Conservation (phyloP, 2,797 vertebrate genomes). For the Limnodromus scolopaceus region DNA sequence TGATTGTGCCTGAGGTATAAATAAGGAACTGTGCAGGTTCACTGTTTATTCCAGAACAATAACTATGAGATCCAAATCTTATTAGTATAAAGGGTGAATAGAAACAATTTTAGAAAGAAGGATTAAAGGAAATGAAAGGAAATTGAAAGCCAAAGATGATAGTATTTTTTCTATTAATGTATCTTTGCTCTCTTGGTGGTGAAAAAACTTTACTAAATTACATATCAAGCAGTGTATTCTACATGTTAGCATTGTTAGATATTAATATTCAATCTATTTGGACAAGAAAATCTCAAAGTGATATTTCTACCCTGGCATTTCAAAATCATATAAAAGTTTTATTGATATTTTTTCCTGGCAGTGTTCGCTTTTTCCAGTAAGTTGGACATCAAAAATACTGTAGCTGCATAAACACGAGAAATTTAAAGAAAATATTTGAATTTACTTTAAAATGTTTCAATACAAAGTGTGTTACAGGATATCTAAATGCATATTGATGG, state of each 20-base stretch:
- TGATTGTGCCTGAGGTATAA: background rate
- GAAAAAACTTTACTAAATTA: background rate
- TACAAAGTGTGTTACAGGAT: background rate
- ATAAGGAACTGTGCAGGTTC: background rate
- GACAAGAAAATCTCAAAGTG: background rate
- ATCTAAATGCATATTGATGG: background rate
- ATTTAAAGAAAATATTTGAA: background rate
- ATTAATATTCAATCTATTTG: background rate
- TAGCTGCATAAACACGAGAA: background rate
- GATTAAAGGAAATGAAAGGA: background rate
- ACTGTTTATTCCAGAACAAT: background rate
- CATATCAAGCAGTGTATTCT: background rate
- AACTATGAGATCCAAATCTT: background rate
- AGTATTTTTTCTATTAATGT: background rate
- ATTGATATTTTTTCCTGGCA: background rate
- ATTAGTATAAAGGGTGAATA: background rate
- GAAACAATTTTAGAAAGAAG: background rate
- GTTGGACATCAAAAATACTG: background rate
- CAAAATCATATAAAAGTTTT: background rate
- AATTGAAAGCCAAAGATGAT: background rate
- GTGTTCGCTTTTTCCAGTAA: background rate
- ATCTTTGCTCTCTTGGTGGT: background rate
- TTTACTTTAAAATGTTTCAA: background rate
- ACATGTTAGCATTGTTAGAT: background rate
- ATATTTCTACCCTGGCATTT: background rate